Conservation (phyloP, 2,888 invertebrate genomes). For the Acleris literana region DNA sequence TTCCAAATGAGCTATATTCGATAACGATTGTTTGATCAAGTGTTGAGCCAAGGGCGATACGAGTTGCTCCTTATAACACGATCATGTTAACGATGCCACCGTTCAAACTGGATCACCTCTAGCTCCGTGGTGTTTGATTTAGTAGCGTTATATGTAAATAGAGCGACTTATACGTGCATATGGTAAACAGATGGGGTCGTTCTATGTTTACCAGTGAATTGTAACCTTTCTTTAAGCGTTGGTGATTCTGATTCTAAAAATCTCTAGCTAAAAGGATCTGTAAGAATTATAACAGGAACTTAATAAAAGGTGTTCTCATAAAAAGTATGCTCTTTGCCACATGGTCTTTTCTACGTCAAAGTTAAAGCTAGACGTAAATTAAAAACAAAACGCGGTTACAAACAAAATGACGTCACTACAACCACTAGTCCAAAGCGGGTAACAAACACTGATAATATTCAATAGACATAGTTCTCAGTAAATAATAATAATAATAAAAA, state of each 20-base stretch:
- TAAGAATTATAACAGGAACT: too few relatives aligned
- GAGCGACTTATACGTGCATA: conserved; percentile 39
- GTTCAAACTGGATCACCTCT: conserved; percentile 40
- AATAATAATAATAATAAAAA: too few relatives aligned
- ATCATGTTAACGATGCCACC: conserved; percentile 36
- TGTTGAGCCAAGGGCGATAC: conserved; percentile 63
- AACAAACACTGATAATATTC: too few relatives aligned
- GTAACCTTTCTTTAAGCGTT: conserved; percentile 1
- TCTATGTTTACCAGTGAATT: conserved; percentile 21
- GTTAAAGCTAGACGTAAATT: too few relatives aligned
- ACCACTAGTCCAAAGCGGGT: too few relatives aligned
- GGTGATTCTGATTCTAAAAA: not conserved
- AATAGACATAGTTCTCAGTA: too few relatives aligned
- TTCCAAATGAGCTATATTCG: conserved; percentile 56
- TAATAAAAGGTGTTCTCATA: too few relatives aligned
- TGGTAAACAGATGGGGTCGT: conserved; percentile 36
- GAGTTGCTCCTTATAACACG: conserved; percentile 44
- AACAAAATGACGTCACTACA: too few relatives aligned
- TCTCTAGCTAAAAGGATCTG: too few relatives aligned
- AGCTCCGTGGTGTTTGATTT: conserved; percentile 41
- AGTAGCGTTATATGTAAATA: conserved; percentile 35
- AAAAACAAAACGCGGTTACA: too few relatives aligned
- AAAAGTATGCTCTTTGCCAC: too few relatives aligned
- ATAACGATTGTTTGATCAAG: conserved; percentile 68
- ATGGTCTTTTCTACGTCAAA: too few relatives aligned